Percentiles rank a stretch among this genome's conserved stretches.
These are phyloP conservation scores for Diplazon laetatorius DNA, from an alignment of 2,888 invertebrate genomes.

Conservation along the genomic window DNA sequence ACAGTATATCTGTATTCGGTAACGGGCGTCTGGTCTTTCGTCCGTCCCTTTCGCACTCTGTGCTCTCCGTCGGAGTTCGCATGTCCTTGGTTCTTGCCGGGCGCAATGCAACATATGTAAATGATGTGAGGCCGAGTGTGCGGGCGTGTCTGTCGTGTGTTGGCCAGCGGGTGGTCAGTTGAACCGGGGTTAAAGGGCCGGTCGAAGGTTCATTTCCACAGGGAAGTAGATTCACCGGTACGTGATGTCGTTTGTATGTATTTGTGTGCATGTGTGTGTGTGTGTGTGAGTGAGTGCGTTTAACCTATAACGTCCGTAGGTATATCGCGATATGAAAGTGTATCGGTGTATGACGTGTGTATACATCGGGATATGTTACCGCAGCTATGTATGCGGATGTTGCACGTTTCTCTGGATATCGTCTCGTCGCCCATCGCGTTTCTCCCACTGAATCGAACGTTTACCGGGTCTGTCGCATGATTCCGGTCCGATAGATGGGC, in stretches of 20 bases:
- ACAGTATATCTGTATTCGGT: constrained; percentile 23
- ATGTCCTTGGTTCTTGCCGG: constrained; percentile 51
- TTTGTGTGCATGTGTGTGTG: not conserved
- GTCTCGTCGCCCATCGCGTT: constrained; percentile 25
- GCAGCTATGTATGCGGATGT: constrained; percentile 18
- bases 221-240: constrained; percentile 47
- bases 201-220: constrained; percentile 55
- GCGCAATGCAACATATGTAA: constrained; percentile 69
- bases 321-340: not conserved
- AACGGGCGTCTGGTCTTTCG: constrained; percentile 55
- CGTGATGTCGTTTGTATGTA: not conserved
- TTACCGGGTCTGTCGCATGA: constrained; percentile 44
- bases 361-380: too few species aligned
- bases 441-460: constrained; percentile 46
- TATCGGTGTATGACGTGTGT: too few species aligned
- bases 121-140: constrained; percentile 68
- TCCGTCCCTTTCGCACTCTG: constrained; percentile 44
- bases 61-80: not conserved
- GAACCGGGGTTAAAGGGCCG: constrained; percentile 42
- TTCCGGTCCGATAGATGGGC: constrained; percentile 22
- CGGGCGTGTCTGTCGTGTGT: constrained; percentile 39
- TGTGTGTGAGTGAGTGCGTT: too few species aligned
- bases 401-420: constrained; percentile 31
- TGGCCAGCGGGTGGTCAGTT: constrained; percentile 55
- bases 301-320: too few species aligned